A percentile compares a stretch with the other conserved stretches of the same genome.
These are phyloP conservation scores for Pyrrhosoma nymphula DNA, from an alignment of 2,888 invertebrate genomes.

Conservation along the genomic window DNA sequence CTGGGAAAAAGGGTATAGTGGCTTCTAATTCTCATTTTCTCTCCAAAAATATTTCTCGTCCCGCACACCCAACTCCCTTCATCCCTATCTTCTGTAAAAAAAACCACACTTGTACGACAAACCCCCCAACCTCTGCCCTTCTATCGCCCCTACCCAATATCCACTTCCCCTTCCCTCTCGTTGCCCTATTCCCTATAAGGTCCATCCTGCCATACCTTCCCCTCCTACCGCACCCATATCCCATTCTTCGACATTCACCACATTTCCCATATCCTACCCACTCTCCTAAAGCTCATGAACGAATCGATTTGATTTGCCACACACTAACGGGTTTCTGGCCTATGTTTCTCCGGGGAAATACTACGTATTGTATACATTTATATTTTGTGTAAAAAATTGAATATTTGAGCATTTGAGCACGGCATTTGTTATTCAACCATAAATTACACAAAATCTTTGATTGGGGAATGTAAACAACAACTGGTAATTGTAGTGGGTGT, in stretches of 20 bases:
- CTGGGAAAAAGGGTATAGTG: too few species aligned
- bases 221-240: background rate
- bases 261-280: background rate
- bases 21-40: background rate
- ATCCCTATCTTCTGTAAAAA: background rate
- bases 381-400: too few species aligned
- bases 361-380: too few species aligned
- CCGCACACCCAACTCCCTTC: background rate
- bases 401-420: too few species aligned
- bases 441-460: too few species aligned
- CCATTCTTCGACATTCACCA: background rate
- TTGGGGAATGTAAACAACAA: too few species aligned
- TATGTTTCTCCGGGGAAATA: background rate
- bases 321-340: background rate
- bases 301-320: slow-evolving; percentile 20
- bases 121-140: background rate
- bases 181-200: background rate
- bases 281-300: background rate
- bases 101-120: background rate
- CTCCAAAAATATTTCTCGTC: background rate
- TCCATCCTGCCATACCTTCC: background rate
- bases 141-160: background rate
- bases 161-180: background rate
- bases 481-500: too few species aligned
- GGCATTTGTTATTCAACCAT: too few species aligned